Base-by-base conservation (phyloP, 2,113 vertebrate species). In the Oenanthe oenanthe region DNA sequence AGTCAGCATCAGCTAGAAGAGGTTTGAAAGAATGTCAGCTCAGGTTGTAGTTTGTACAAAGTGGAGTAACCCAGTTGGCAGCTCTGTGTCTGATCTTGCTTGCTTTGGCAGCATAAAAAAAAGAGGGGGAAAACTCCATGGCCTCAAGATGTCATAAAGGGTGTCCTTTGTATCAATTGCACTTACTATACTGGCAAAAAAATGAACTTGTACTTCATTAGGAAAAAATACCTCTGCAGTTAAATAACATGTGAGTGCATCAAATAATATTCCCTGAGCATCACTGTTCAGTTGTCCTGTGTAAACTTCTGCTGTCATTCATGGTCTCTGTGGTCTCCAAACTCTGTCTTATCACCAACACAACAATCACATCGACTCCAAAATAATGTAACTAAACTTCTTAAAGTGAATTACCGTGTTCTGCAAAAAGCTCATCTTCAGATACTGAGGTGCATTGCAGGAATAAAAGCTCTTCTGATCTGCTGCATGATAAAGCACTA, bases 401-500 rank as follows among this genome's bases (percentile, higher is more conserved):
- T 85, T 53, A 77, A 54, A 83, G 36, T 93, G 47, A 91, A 92
- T 72, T 47, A 68, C 36, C 21, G 20, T 57, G 58, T 89, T 93
- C 74, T 95, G 62, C 32, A 79, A 92, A 75, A 26, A 58, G 17
- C 40, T 45, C 7, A 31, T 89, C 42, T 65, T 72, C 51, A 71
- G 67, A 12, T 91, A 77, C 8, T 0, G 0, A 92, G 36, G 56
- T 65, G 78, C 38, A 83, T 6, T 28, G 45, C 18, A 92, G 54
- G 86, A 81, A 92, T 61, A 80, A 95, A 93, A 65, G 26, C n/a
- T 80, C 57, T 85, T 85, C 71, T 70, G 45, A 92, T 60, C 28
- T 47, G 31, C 34, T 88, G 29, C 25, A 38, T 63, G 62, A 93
- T 48, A 73, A 82, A 95, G 47, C 31, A 68, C 25, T 61, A 50